Conservation (phyloP, 2,888 invertebrate species). For the Gortyna flavago region DNA sequence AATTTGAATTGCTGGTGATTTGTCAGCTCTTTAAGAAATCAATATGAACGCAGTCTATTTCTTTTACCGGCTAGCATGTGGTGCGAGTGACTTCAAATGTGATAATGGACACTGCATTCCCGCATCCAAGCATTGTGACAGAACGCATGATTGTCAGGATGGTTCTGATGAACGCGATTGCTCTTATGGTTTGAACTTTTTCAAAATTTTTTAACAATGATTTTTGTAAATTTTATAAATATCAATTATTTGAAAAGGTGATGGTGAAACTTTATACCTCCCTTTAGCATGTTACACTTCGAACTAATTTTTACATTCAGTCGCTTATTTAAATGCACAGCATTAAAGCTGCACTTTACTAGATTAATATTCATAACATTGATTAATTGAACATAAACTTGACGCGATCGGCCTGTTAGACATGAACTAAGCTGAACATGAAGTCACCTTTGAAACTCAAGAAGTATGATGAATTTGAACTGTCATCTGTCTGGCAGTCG, state of each 20-base stretch:
- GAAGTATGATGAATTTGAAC: neutral
- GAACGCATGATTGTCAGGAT: constrained; percentile 90
- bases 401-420: constrained; percentile 18
- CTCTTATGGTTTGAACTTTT: constrained; percentile 86
- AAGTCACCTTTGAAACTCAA: neutral
- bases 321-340: constrained; percentile 54
- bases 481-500: constrained; percentile 1
- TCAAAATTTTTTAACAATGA: constrained; percentile 70
- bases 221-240: constrained; percentile 48
- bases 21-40: constrained; percentile 41
- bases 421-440: neutral
- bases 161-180: constrained; percentile 90
- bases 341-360: constrained; percentile 46
- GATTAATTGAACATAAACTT: constrained; percentile 40
- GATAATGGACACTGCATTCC: constrained; percentile 91
- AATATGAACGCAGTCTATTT: constrained; percentile 71
- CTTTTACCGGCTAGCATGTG: constrained; percentile 90
- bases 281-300: constrained; percentile 52
- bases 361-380: constrained; percentile 47
- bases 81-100: constrained; percentile 91
- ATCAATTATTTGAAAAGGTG: constrained; percentile 53
- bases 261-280: constrained; percentile 52
- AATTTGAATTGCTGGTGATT: constrained; percentile 59
- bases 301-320: constrained; percentile 40
- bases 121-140: constrained; percentile 89